A percentile compares a stretch with the other conserved stretches of the same genome.
Evolutionary conservation across 2,797 vertebrate genomes (phyloP).

Genomic region (Tachyglossus aculeatus): DNA sequence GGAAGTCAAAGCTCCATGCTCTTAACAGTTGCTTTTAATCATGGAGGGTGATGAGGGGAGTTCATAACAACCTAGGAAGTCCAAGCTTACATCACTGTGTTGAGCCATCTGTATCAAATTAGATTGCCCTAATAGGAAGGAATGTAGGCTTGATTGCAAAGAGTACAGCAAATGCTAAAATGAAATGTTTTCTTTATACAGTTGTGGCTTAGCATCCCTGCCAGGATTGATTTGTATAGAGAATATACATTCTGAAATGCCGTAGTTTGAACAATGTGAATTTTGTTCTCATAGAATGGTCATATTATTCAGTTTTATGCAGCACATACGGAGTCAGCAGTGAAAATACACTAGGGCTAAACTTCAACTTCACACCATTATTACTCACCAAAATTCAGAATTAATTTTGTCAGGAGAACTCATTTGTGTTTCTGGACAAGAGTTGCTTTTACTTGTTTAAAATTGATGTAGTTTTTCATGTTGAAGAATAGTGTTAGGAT

Average conservation of each 20-base stretch:
- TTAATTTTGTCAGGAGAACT: too few relatives aligned
- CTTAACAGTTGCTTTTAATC: too few relatives aligned
- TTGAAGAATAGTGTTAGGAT: too few relatives aligned
- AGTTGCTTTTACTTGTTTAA: too few relatives aligned
- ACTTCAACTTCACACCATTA: not conserved
- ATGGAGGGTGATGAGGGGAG: too few relatives aligned
- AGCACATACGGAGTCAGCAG: not conserved
- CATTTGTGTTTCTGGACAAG: too few relatives aligned
- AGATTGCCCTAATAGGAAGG: conserved; percentile 40
- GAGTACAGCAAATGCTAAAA: not conserved
- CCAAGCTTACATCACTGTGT: not conserved
- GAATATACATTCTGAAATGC: not conserved
- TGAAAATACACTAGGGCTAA: not conserved
- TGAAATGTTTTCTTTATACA: not conserved
- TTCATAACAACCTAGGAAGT: too few relatives aligned
- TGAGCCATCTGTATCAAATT: conserved; percentile 57
- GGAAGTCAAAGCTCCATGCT: too few relatives aligned
- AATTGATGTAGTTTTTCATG: too few relatives aligned
- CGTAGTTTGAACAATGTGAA: not conserved
- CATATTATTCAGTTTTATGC: not conserved
- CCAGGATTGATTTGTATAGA: not conserved
- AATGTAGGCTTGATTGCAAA: conserved; percentile 51
- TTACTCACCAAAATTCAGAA: not conserved
- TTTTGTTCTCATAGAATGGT: not conserved
- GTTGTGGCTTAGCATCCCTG: not conserved